Evolutionary conservation across 2,113 vertebrate species (phyloP).

Genomic region (Melanerpes aurifrons): DNA sequence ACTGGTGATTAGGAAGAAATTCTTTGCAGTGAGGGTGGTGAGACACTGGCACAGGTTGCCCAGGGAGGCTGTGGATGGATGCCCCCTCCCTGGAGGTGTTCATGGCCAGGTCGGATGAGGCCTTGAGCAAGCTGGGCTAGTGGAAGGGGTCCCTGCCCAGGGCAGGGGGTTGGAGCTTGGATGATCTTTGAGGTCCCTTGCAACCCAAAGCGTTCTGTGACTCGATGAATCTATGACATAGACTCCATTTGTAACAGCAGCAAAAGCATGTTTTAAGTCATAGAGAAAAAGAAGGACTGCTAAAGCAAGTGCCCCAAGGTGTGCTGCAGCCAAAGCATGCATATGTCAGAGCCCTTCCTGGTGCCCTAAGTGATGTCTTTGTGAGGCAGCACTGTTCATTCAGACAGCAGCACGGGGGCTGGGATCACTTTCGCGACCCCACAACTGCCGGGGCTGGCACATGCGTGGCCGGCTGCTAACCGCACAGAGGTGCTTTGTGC

Average conservation of each 20-base stretch:
- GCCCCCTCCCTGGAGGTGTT: too few relatives aligned
- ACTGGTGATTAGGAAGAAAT: too few relatives aligned
- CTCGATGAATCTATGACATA: neutral
- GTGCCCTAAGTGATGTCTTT: neutral
- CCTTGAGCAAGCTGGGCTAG: too few relatives aligned
- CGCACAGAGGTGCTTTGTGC: constrained; percentile 75
- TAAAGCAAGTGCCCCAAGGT: constrained; percentile 45
- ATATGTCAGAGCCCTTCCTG: neutral
- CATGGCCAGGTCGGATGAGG: too few relatives aligned
- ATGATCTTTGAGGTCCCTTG: too few relatives aligned
- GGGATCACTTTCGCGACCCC: constrained; percentile 55
- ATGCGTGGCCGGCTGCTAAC: constrained; percentile 32
- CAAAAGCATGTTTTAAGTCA: constrained; percentile 17
- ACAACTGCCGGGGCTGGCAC: constrained; percentile 40
- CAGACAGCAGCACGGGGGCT: constrained; percentile 15
- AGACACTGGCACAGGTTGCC: too few relatives aligned
- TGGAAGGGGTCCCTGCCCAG: too few relatives aligned
- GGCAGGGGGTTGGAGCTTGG: too few relatives aligned
- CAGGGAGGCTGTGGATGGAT: too few relatives aligned
- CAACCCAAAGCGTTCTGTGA: too few relatives aligned
- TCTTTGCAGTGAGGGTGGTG: too few relatives aligned
- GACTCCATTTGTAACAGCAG: constrained; percentile 5
- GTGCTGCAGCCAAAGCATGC: constrained; percentile 3
- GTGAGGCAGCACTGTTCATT: constrained; percentile 28
- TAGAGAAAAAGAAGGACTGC: neutral